Base-by-base conservation (phyloP, 2,797 vertebrate species). In the Sebastes vulpes region DNA sequence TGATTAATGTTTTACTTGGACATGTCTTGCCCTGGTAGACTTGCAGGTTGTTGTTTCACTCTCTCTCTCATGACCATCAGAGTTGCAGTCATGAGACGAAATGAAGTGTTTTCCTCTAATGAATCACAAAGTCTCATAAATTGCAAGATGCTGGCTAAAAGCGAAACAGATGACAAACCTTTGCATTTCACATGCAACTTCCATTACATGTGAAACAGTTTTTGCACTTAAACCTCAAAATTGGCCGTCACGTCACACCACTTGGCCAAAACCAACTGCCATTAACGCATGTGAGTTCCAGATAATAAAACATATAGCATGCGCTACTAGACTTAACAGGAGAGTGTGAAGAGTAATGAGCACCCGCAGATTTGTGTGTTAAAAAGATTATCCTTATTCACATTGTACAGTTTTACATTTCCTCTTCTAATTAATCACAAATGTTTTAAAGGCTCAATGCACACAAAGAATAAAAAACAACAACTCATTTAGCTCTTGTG, bases 1-100 rank as follows among this genome's bases (percentile, higher is more conserved):
- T 53, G 72, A 87, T 79, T 4, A 65, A 77, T 61, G 65, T 3
- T 35, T 86, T 60, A 29, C 59, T 79, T 50, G 1, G 35, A 73
- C 6, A 46, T 21, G 29, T 61, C 25, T 26, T 18, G 28, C 32
- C 48, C 52, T 60, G 21, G 23, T 61, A 11, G 68, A 54, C 6
- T 10, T 50, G 20, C 48, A 46, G 67, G 12, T 46, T 77, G 7
- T 53, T 48, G 18, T 50, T 63, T 29, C 26, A 32, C 31, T 35
- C 11, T 42, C 38, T 32, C 18, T 65, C 38, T 58, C 10, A 29
- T 53, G 16, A 57, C 79, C 14, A 21, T 42, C 4, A 18, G 35
- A 42, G 56, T 16, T 70, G 14, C 6, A 66, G 12, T 61, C 35
- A 25, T 57, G 53, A 52, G 25, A 81, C 5, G 6, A 5, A 14